Evolutionary conservation across 2,888 invertebrate species (phyloP), one percentile per base, ranked within the genome.

Genomic region (Ophioninae sp.): DNA sequence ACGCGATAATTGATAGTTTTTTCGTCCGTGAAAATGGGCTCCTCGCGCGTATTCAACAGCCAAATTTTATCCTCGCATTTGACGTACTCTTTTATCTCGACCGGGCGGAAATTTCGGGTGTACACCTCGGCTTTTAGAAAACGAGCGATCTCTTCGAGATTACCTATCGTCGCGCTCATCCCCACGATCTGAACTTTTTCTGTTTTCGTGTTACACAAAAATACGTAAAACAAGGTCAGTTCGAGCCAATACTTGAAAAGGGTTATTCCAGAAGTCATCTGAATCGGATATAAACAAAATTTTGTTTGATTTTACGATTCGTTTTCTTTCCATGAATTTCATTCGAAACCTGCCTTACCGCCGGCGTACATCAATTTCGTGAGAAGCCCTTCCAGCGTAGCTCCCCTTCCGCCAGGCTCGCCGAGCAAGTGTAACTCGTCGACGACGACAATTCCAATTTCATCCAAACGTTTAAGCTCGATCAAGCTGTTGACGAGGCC

Each of bases 141-240:
- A 76, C 92, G 89, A 0, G 96, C 95, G 64, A 99, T 91, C 90
- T 99, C 97, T 0, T 95, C 92, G 76, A 99, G 93, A 93, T 99
- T 99, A 81, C 97, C 98, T 88, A 99, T 96, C 0, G 99, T 99
- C 0, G 99, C 99, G 93, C 98, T 98, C 98, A 99, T 99, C 30
- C 98, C 99, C 22, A 99, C 95, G 81, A 99, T 96, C 92, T 98
- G 98, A 82, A 97, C 96, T 79, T 93, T 93, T 64, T 94, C 95
- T 95, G 88, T 37, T 81, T 73, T 51, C 75, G 88, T 65, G 44
- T 63, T 59, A 71, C 44, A 30, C 20, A 78, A 77, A 71, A 59
- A 68, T 58, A 81, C 56, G 69, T 58, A 44, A 64, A 68, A 81
- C 58, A 75, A 9, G 10, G n/a, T 23, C 5, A 58, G 3, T 30